phyloP scores from a whole-genome alignment of 2,113 vertebrate species.

The Passer domesticus region DNA sequence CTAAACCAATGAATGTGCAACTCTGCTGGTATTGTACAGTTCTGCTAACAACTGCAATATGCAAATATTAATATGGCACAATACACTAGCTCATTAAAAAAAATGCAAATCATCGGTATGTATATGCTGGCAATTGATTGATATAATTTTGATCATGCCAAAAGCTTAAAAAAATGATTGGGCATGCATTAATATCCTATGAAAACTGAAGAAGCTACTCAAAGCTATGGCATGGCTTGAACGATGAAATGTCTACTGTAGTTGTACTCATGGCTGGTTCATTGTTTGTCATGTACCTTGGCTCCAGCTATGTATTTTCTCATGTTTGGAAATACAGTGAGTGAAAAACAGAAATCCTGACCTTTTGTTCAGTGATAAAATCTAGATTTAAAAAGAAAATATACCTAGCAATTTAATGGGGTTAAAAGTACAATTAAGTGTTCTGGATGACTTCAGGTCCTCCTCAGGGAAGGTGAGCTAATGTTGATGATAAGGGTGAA shows the following conservation, averaged over 20 bases:
- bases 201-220: constrained; percentile 24
- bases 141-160: constrained; percentile 52
- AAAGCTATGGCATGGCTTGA: constrained; percentile 47
- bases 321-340: constrained; percentile 38
- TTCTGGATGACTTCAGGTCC: background rate
- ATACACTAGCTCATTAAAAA: constrained; percentile 49
- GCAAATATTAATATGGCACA: constrained; percentile 67
- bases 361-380: background rate
- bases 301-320: constrained; percentile 49
- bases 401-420: background rate
- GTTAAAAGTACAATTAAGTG: background rate
- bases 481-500: background rate
- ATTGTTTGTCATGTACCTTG: constrained; percentile 9
- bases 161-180: constrained; percentile 59
- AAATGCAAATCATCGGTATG: constrained; percentile 64
- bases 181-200: constrained; percentile 59
- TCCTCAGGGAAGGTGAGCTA: background rate
- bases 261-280: constrained; percentile 35
- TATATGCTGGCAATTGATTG: constrained; percentile 60
- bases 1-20: constrained; percentile 72
- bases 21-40: constrained; percentile 61
- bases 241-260: constrained; percentile 24
- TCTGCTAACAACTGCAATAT: constrained; percentile 67
- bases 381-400: background rate
- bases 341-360: background rate